Conservation (phyloP, 2,113 vertebrate species). For the Sorex fumeus region DNA sequence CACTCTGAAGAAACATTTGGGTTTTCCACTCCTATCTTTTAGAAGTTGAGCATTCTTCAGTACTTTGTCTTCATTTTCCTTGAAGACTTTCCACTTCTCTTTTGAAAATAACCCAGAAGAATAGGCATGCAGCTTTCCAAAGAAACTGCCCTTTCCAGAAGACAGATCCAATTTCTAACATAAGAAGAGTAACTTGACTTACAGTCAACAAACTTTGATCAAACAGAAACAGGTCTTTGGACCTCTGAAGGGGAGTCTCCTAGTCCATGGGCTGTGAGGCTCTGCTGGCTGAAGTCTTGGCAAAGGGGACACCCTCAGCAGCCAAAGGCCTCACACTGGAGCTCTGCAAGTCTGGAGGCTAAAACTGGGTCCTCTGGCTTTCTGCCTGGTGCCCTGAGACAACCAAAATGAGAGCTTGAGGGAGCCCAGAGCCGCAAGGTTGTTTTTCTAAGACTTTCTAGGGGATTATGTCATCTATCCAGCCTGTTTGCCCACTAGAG, state of each 20-base stretch:
- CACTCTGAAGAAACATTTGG: background rate
- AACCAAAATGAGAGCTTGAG: slow-evolving; percentile 71
- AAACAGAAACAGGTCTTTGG: background rate
- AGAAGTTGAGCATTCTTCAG: background rate
- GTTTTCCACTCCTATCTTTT: background rate
- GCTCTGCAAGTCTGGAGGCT: background rate
- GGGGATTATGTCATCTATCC: slow-evolving; percentile 74
- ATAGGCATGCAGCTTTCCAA: background rate
- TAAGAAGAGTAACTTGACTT: background rate
- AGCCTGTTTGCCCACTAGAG: slow-evolving; percentile 49
- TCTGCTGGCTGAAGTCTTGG: background rate
- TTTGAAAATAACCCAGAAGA: background rate
- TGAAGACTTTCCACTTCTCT: background rate
- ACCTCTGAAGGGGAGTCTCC: background rate
- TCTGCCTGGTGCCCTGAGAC: slow-evolving; percentile 60
- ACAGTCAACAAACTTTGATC: background rate
- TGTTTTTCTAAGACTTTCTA: slow-evolving; percentile 73
- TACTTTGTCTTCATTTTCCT: slow-evolving; percentile 15
- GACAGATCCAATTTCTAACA: background rate
- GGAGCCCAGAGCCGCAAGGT: slow-evolving; percentile 70
- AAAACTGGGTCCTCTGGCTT: slow-evolving; percentile 59
- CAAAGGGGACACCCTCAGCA: background rate
- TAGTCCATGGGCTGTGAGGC: background rate
- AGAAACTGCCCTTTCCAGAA: background rate
- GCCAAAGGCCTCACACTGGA: background rate